These are phyloP conservation scores for Trissolcus basalis DNA, from an alignment of 1,140 invertebrate species.

Conservation along the genomic window DNA sequence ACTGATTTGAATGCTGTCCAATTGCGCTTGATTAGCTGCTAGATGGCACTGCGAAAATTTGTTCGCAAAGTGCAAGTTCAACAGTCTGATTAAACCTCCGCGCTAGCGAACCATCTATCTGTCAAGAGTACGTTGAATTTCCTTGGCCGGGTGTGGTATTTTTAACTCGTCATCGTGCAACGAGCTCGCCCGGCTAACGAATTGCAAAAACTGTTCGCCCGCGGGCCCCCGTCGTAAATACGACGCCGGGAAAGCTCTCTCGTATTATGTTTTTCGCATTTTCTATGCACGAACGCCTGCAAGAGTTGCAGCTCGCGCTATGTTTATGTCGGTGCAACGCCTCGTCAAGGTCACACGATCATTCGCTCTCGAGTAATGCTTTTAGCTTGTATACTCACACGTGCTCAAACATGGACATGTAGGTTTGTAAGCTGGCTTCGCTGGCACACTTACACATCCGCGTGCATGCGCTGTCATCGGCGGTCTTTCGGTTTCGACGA, in stretches of 20 bases:
- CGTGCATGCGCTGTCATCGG: conserved; percentile 17
- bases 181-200: conserved; percentile 5
- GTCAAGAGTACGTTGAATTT: conserved; percentile 28
- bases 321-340: conserved; percentile 68
- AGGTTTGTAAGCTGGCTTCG: conserved; percentile 19
- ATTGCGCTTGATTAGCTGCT: conserved; percentile 8
- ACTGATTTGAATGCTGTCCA: conserved; percentile 32
- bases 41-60: conserved; percentile 25
- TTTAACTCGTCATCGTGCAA: conserved; percentile 18
- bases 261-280: conserved; percentile 10
- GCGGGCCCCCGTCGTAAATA: conserved; percentile 7
- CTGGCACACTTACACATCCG: conserved; percentile 28
- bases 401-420: conserved; percentile 33
- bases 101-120: conserved; percentile 17
- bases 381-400: conserved; percentile 57
- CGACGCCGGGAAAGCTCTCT: conserved; percentile 24
- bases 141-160: conserved; percentile 24
- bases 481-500: conserved; percentile 38
- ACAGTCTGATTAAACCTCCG: conserved; percentile 32
- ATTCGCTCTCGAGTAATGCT: conserved; percentile 60
- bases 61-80: conserved; percentile 40
- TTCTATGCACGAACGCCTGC: conserved; percentile 47
- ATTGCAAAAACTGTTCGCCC: conserved; percentile 12
- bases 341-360: conserved; percentile 67
- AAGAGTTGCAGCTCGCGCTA: conserved; percentile 33